Evolutionary conservation across 1,140 invertebrate species (phyloP).

Genomic region (Heliothis virescens): DNA sequence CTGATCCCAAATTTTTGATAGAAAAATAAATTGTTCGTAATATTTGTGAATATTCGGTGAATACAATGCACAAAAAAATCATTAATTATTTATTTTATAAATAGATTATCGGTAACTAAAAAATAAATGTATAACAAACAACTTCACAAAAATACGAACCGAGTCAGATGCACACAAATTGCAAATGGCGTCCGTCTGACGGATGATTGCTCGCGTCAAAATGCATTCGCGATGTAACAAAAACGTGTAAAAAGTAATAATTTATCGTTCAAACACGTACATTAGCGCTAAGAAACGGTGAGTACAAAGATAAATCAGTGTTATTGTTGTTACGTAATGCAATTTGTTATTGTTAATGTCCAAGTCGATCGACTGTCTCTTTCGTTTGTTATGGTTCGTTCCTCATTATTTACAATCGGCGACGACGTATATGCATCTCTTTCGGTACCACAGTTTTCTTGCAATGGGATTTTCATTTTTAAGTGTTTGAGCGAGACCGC

Average conservation of each 20-base stretch:
- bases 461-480: conserved; percentile 81
- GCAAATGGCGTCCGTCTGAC: conserved; percentile 76
- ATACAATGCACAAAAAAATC: neutral
- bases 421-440: conserved; percentile 76
- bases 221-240: conserved; percentile 71
- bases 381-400: conserved; percentile 80
- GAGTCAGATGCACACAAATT: conserved; percentile 51
- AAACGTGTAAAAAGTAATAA: conserved; percentile 61
- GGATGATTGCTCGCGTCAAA: conserved; percentile 69
- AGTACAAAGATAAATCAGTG: conserved; percentile 53
- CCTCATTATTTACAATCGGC: conserved; percentile 78
- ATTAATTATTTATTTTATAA: neutral
- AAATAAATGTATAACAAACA: neutral
- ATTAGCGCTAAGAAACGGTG: conserved; percentile 61
- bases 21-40: neutral
- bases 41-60: neutral
- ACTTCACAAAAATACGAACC: conserved; percentile 14
- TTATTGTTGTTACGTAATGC: conserved; percentile 66
- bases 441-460: conserved; percentile 75
- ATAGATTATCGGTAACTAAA: neutral
- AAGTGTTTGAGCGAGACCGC: conserved; percentile 74
- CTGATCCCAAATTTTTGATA: neutral
- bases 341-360: conserved; percentile 70
- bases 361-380: conserved; percentile 65
- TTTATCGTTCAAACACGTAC: conserved; percentile 49